Percentiles rank a stretch among this genome's conserved stretches.
phyloP scores from a whole-genome alignment of 2,888 invertebrate species.

The Fragum whitleyi region DNA sequence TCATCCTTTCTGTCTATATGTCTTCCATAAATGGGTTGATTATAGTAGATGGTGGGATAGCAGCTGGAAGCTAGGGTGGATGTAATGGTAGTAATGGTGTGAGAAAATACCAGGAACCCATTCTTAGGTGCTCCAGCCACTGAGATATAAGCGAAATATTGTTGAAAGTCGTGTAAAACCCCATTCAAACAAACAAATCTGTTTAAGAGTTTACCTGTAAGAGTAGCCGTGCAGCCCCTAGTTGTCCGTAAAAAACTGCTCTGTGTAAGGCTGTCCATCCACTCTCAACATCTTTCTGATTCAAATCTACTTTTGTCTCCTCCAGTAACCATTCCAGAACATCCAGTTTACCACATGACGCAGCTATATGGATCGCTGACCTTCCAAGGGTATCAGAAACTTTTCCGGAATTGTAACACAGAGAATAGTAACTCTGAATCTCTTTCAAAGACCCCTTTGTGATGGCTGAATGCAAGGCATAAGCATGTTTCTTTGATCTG shows the following conservation, averaged over 20 bases:
- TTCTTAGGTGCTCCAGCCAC: no score
- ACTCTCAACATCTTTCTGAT: slow-evolving; percentile 90
- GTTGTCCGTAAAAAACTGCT: slow-evolving; percentile 93
- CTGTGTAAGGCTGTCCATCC: slow-evolving; percentile 93
- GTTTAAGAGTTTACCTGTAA: slow-evolving; percentile 88
- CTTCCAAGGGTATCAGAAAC: slow-evolving; percentile 87
- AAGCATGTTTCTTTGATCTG: slow-evolving; percentile 84
- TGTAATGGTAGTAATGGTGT: no score
- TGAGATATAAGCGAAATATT: no score
- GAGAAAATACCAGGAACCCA: no score
- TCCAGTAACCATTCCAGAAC: slow-evolving; percentile 91
- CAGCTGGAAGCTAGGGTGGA: no score
- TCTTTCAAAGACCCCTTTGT: slow-evolving; percentile 79
- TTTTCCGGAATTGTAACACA: slow-evolving; percentile 80
- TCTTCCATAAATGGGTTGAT: no score
- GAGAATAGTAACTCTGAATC: slow-evolving; percentile 78
- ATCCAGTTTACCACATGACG: slow-evolving; percentile 90
- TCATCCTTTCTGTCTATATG: no score
- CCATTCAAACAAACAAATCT: no score
- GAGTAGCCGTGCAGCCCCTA: slow-evolving; percentile 90
- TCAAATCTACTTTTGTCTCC: slow-evolving; percentile 88
- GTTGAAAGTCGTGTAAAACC: no score
- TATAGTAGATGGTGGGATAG: no score
- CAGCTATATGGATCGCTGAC: slow-evolving; percentile 92
- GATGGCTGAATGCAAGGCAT: slow-evolving; percentile 81